Conservation (phyloP, 2,797 vertebrate genomes). For the Kryptolebias ocellatus region DNA sequence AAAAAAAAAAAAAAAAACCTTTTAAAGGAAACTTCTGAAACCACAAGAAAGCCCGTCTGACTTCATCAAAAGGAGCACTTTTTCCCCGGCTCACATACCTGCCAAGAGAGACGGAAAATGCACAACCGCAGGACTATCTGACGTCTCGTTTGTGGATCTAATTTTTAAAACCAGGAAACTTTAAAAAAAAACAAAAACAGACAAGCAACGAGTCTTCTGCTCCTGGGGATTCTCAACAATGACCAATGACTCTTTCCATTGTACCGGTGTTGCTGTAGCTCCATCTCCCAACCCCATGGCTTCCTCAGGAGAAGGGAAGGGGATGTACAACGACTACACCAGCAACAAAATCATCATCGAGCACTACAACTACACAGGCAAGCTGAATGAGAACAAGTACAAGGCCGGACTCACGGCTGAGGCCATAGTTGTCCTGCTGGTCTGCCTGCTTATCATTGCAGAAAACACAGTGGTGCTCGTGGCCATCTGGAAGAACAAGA, state of each 20-base stretch:
- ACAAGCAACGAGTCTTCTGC: not conserved
- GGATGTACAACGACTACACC: constrained; percentile 80
- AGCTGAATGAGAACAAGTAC: constrained; percentile 83
- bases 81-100: not conserved
- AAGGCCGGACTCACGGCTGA: constrained; percentile 82
- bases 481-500: constrained; percentile 90
- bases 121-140: constrained; percentile 43
- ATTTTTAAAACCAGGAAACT: not conserved
- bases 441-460: constrained; percentile 87
- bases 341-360: constrained; percentile 78
- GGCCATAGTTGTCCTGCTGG: constrained; percentile 82
- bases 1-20: not conserved
- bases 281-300: constrained; percentile 41
- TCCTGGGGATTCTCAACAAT: constrained; percentile 23
- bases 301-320: constrained; percentile 45
- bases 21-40: constrained; percentile 39
- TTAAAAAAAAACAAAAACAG: not conserved
- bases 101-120: constrained; percentile 42
- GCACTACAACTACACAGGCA: constrained; percentile 91
- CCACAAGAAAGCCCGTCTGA: constrained; percentile 55
- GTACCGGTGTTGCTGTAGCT: constrained; percentile 38
- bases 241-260: constrained; percentile 58
- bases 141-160: constrained; percentile 49
- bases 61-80: constrained; percentile 30
- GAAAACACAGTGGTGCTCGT: constrained; percentile 89